Evolutionary conservation across 2,797 vertebrate genomes (phyloP), one percentile per base, ranked within the genome.

Genomic region (Cyprinodon diabolis): DNA sequence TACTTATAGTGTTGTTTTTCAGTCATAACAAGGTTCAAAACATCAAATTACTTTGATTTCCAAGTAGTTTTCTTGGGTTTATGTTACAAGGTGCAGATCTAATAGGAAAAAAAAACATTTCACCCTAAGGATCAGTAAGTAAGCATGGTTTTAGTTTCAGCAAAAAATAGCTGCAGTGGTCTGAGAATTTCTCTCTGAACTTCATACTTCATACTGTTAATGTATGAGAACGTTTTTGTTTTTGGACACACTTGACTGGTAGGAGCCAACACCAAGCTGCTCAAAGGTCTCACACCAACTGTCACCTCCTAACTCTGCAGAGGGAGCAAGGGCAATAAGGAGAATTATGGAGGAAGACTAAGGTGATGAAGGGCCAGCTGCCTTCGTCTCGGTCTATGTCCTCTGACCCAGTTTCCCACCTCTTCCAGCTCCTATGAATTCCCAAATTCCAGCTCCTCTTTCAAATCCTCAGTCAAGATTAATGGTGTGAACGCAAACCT

Each of bases 381-480:
- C 87, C 87, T 91, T 91, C 76, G 93, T 90, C 93, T 92, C 93
- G 93, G 94, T 96, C 93, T 76, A 91, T 89, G 93, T 94, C 92
- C 91, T 92, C 90, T 95, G 95, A 95, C 95, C 94, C 92, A 95
- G 84, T 95, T 96, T 92, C 78, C 83, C 89, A 91, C 88, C 91
- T 90, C 78, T 81, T 84, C 88, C 79, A 77, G 90, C 91, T 81
- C 87, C 74, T 45, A 25, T 25, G 57, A 79, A 87, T 81, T 79
- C 85, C 78, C 79, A 69, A 52, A 72, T 30, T 35, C 86, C 80
- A 78, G 78, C 81, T 81, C 82, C 82, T 79, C 86, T 83, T 83
- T 76, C 68, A 65, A 86, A 80, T 85, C 76, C 81, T 78, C 49
- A 55, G 79, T 88, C 84, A 94, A 95, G 94, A 95, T 96, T 94